Conservation (phyloP, 2,113 vertebrate genomes). For the Zosterops japonicus region DNA sequence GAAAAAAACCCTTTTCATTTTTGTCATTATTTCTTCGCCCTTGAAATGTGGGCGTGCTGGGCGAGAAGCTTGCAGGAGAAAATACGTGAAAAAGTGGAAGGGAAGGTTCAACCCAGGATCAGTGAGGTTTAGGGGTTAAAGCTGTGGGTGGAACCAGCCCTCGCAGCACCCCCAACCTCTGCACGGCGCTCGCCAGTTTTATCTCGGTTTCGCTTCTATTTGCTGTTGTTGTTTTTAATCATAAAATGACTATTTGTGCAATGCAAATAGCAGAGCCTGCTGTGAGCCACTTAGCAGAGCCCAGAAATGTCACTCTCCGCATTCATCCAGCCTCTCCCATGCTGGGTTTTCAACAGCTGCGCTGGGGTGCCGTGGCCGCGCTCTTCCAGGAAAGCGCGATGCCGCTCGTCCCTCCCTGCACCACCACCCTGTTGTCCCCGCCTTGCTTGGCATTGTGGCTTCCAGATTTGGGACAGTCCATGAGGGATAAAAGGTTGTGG, state of each 20-base stretch:
- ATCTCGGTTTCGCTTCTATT: slow-evolving; percentile 22
- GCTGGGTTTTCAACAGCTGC: slow-evolving; percentile 17
- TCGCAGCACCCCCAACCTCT: background rate
- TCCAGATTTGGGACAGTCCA: background rate
- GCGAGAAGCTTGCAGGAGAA: background rate
- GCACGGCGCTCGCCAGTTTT: background rate
- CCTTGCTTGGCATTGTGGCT: background rate
- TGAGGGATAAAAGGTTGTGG: background rate
- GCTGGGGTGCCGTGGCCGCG: background rate
- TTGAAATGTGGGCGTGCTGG: background rate
- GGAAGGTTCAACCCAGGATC: background rate
- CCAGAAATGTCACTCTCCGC: slow-evolving; percentile 33
- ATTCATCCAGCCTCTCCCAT: slow-evolving; percentile 10
- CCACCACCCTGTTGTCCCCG: background rate
- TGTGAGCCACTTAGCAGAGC: slow-evolving; percentile 41
- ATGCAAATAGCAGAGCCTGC: slow-evolving; percentile 48
- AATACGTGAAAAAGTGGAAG: rapidly evolving
- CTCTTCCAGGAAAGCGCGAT: background rate
- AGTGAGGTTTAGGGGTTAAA: background rate
- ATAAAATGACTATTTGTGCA: slow-evolving; percentile 51
- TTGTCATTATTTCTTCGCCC: background rate
- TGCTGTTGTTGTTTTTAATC: slow-evolving; percentile 62
- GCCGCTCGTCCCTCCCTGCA: background rate
- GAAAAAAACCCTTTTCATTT: background rate
- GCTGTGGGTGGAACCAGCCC: background rate